These are phyloP conservation scores for Augochlorella aurata DNA, from an alignment of 2,888 invertebrate species.

Conservation along the genomic window DNA sequence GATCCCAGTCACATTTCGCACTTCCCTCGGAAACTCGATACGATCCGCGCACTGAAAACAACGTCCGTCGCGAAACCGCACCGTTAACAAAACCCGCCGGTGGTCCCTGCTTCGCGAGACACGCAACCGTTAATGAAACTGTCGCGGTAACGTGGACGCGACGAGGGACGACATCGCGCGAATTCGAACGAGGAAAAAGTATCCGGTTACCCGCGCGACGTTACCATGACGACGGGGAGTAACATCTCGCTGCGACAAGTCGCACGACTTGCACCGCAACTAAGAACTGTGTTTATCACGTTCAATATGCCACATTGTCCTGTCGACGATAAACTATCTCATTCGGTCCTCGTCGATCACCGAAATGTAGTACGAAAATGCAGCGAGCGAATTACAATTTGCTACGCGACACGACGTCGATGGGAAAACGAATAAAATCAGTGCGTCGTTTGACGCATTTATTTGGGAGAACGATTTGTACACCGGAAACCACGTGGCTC, in stretches of 20 bases:
- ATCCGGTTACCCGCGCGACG: conserved; percentile 37
- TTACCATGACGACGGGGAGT: conserved; percentile 16
- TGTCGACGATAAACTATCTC: neutral
- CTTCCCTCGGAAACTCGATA: conserved; percentile 34
- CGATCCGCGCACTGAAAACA: conserved; percentile 31
- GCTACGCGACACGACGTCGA: neutral
- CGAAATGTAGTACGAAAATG: neutral
- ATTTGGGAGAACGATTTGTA: neutral
- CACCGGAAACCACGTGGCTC: conserved; percentile 48
- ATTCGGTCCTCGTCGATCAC: neutral
- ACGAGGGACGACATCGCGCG: conserved; percentile 23
- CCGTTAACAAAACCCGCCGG: conserved; percentile 7
- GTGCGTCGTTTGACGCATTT: neutral
- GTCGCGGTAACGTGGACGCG: conserved; percentile 1
- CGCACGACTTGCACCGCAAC: neutral
- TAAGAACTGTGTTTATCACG: neutral
- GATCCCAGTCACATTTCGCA: conserved; percentile 53
- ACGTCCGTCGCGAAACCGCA: conserved; percentile 10
- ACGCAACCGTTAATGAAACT: neutral
- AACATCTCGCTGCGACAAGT: conserved; percentile 9
- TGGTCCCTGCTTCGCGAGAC: neutral
- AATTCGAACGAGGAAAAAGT: conserved; percentile 7
- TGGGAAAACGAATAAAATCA: neutral
- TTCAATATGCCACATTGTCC: neutral
- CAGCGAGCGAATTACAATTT: too few species aligned